Evolutionary conservation across 2,797 vertebrate genomes (phyloP).

Genomic region (Dicrostonyx torquatus): DNA sequence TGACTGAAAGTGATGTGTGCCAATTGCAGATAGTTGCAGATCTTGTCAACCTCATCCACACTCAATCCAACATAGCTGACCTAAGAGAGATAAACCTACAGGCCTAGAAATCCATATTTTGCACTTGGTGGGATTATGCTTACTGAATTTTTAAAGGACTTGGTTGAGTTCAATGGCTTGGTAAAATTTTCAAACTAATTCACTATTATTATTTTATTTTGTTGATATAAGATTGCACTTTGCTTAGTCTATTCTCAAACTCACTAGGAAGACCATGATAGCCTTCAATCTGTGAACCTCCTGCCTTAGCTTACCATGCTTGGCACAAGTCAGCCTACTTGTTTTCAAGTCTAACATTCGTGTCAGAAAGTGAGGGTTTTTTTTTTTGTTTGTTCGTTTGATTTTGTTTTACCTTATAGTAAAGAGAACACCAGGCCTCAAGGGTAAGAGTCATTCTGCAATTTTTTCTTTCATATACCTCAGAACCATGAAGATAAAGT

Average conservation of each 20-base stretch:
- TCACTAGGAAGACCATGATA: background rate
- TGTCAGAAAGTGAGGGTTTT: background rate
- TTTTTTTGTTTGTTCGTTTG: too few relatives aligned
- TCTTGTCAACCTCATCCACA: background rate
- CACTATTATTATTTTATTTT: background rate
- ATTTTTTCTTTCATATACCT: background rate
- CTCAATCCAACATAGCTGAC: background rate
- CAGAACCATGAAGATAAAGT: background rate
- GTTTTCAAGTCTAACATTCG: background rate
- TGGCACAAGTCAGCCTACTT: background rate
- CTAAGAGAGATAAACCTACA: background rate
- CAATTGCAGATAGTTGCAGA: background rate
- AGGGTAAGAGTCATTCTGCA: background rate
- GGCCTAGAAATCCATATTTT: background rate
- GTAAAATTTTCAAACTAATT: background rate
- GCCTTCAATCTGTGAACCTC: background rate
- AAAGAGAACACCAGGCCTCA: background rate
- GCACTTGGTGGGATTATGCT: background rate
- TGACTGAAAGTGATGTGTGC: background rate
- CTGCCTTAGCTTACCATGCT: background rate
- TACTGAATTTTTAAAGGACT: background rate
- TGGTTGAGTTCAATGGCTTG: background rate
- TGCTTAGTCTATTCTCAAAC: background rate
- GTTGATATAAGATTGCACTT: background rate
- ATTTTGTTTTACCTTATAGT: background rate